Conservation (phyloP, 2,888 invertebrate genomes). For the Cerastoderma edule region DNA sequence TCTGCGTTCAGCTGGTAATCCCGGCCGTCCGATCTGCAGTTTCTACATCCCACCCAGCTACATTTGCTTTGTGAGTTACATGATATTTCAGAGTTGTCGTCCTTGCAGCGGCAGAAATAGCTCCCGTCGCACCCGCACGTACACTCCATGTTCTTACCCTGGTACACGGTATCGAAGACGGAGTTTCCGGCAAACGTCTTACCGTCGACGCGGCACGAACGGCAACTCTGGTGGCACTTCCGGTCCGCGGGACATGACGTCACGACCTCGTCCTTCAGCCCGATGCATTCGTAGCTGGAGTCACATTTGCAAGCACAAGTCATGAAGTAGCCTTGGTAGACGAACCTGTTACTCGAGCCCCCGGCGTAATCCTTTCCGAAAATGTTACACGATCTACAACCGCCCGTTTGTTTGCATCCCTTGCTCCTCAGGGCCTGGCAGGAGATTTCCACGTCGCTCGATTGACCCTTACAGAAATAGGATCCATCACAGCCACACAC, state of each 20-base stretch:
- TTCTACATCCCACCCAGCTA: slow-evolving; percentile 60
- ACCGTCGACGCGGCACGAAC: slow-evolving; percentile 49
- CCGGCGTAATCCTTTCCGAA: slow-evolving; percentile 47
- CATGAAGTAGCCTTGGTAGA: slow-evolving; percentile 56
- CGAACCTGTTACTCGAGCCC: slow-evolving; percentile 33
- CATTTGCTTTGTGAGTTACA: slow-evolving; percentile 37
- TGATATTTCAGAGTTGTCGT: slow-evolving; percentile 34
- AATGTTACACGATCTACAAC: slow-evolving; percentile 48
- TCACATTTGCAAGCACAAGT: slow-evolving; percentile 53
- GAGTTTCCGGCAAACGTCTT: slow-evolving; percentile 38
- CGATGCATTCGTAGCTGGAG: slow-evolving; percentile 52
- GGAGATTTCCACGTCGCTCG: slow-evolving; percentile 32
- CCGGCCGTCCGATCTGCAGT: slow-evolving; percentile 66
- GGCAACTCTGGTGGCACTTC: slow-evolving; percentile 52
- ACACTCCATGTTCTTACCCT: slow-evolving; percentile 49
- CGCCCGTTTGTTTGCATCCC: slow-evolving; percentile 47
- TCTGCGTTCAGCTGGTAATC: slow-evolving; percentile 61
- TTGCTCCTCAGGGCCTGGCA: slow-evolving; percentile 37
- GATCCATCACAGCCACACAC: slow-evolving; percentile 73
- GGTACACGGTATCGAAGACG: slow-evolving; percentile 32
- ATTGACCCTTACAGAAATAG: slow-evolving; percentile 43
- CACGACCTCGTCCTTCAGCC: slow-evolving; percentile 36
- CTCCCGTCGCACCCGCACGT: slow-evolving; percentile 58
- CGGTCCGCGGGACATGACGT: slow-evolving; percentile 36
- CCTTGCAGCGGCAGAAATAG: slow-evolving; percentile 46